Evolutionary conservation across 2,113 vertebrate species (phyloP).

Genomic region (Hypocryptadius cinnamomeus): DNA sequence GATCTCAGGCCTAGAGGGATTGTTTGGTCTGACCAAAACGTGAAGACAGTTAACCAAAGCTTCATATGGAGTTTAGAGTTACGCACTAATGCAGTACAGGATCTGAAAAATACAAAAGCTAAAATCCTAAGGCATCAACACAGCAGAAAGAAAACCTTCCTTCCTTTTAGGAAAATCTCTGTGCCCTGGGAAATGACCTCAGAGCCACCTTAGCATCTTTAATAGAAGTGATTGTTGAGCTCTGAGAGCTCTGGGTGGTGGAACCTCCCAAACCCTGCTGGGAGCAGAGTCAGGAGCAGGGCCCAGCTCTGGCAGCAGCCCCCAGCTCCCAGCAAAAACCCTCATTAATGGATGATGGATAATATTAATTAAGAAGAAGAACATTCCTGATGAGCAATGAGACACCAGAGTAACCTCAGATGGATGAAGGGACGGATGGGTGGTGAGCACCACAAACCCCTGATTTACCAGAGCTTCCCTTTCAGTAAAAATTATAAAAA

Average conservation of each 20-base stretch:
- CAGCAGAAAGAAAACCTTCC: not conserved
- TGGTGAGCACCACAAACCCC: not conserved
- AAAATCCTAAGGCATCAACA: not conserved
- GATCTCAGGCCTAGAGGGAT: not conserved
- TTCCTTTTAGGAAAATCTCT: not conserved
- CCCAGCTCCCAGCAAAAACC: not conserved
- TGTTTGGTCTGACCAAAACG: not conserved
- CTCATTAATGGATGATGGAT: not conserved
- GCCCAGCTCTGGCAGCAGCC: not conserved
- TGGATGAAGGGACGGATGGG: not conserved
- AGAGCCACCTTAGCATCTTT: not conserved
- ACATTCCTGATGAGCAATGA: not conserved
- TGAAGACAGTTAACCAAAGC: not conserved
- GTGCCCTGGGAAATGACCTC: not conserved
- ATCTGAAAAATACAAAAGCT: not conserved
- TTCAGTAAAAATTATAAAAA: not conserved
- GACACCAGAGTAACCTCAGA: not conserved
- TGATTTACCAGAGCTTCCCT: not conserved
- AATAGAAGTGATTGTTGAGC: too few species aligned
- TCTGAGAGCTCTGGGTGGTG: not conserved
- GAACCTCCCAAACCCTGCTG: not conserved
- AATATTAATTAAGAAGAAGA: not conserved
- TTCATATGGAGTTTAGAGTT: not conserved
- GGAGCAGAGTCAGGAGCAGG: not conserved
- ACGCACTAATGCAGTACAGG: not conserved